A percentile compares a stretch with the other conserved stretches of the same genome.
phyloP scores from a whole-genome alignment of 2,888 invertebrate species.

The Pandemis heparana region DNA sequence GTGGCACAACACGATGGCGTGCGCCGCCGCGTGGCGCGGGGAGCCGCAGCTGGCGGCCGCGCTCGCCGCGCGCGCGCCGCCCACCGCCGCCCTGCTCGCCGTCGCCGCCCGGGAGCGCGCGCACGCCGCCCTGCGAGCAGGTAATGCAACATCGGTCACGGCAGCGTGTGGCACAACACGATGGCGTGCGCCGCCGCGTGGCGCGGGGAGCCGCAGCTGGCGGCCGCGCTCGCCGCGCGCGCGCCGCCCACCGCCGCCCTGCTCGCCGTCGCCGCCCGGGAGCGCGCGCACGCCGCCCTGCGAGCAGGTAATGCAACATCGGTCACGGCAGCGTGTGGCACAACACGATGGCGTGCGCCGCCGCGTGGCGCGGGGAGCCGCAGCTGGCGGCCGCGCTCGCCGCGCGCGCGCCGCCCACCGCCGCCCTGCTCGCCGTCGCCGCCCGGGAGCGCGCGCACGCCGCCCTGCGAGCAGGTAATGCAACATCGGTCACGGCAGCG shows the following conservation, averaged over 20 bases:
- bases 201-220: conserved; percentile 64
- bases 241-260: conserved; percentile 45
- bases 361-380: conserved; percentile 72
- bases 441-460: conserved; percentile 43
- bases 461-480: too few species aligned
- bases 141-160: conserved; percentile 64
- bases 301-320: too few species aligned
- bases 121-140: too few species aligned
- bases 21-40: conserved; percentile 72
- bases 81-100: conserved; percentile 43
- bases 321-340: conserved; percentile 68
- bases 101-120: conserved; percentile 47
- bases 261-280: conserved; percentile 49
- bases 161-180: conserved; percentile 64
- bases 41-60: conserved; percentile 55
- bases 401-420: conserved; percentile 48
- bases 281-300: conserved; percentile 10
- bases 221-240: conserved; percentile 54
- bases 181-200: conserved; percentile 63
- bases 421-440: conserved; percentile 47
- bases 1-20: conserved; percentile 60
- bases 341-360: conserved; percentile 51
- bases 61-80: conserved; percentile 51
- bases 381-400: conserved; percentile 54
- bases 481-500: conserved; percentile 62